A percentile compares a stretch with the other conserved stretches of the same genome.
phyloP scores from a whole-genome alignment of 2,888 invertebrate genomes.

The Microctonus brassicae region DNA sequence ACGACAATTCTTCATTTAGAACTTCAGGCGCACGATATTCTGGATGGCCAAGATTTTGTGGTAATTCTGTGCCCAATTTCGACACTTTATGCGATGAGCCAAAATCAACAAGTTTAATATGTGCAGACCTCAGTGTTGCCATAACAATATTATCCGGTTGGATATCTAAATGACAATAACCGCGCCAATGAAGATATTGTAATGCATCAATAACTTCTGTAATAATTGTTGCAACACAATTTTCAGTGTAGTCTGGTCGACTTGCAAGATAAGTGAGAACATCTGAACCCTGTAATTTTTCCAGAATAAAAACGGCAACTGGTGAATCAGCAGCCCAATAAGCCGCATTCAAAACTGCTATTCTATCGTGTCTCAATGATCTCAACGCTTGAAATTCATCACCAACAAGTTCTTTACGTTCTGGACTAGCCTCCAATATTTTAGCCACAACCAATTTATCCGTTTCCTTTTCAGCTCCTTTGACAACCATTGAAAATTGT shows the following conservation, averaged over 20 bases:
- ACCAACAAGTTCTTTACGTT: constrained; percentile 75
- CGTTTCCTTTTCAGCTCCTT: constrained; percentile 81
- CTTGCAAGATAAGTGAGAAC: constrained; percentile 90
- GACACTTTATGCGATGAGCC: constrained; percentile 88
- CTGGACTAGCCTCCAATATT: constrained; percentile 79
- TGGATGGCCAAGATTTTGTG: constrained; percentile 77
- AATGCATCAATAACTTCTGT: constrained; percentile 90
- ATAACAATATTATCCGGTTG: constrained; percentile 97
- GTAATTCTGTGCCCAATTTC: constrained; percentile 81
- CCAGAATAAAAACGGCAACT: constrained; percentile 81
- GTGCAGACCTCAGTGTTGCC: constrained; percentile 85
- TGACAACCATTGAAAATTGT: constrained; percentile 87
- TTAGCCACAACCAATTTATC: constrained; percentile 88
- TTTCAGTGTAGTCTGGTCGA: constrained; percentile 92
- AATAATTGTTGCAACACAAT: constrained; percentile 89
- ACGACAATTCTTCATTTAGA: constrained; percentile 87
- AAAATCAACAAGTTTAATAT: constrained; percentile 93
- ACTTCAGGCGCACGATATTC: constrained; percentile 93
- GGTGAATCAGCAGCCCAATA: constrained; percentile 79
- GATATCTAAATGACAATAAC: constrained; percentile 88
- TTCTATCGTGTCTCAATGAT: constrained; percentile 88
- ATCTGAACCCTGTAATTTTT: constrained; percentile 92
- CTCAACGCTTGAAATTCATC: constrained; percentile 88
- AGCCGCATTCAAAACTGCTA: constrained; percentile 82
- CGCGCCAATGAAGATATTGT: constrained; percentile 96